These are phyloP conservation scores for Meloidogyne floridensis DNA, from an alignment of 1,140 invertebrate genomes.

Conservation along the genomic window DNA sequence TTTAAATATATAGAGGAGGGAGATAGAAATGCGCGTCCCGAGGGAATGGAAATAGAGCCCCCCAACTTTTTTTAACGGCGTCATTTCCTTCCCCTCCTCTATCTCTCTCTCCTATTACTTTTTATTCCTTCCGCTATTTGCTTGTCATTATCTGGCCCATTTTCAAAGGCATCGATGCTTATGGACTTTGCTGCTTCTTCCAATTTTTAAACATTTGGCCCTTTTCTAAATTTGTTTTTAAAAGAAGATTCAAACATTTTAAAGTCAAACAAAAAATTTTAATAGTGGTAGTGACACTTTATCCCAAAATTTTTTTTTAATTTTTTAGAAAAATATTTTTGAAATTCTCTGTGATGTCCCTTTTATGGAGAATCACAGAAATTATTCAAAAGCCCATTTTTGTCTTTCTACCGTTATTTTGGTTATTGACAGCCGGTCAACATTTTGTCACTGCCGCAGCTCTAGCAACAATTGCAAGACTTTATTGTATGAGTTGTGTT, in stretches of 20 bases:
- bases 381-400: constrained; percentile 1
- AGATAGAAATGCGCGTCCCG: background rate
- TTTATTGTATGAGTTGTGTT: constrained; percentile 31
- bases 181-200: background rate
- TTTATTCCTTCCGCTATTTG: constrained; percentile 26
- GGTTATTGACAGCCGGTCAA: background rate
- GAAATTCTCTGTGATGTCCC: background rate
- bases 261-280: background rate
- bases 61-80: background rate
- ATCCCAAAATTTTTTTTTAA: background rate
- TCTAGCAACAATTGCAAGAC: background rate
- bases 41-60: background rate
- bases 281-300: background rate
- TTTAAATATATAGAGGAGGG: background rate
- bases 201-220: constrained; percentile 12
- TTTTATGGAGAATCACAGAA: background rate
- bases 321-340: background rate
- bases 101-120: background rate
- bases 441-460: background rate
- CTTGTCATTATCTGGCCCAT: constrained; percentile 30
- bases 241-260: background rate
- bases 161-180: background rate
- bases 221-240: background rate
- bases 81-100: constrained; percentile 8
- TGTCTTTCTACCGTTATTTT: constrained; percentile 18